A percentile compares a stretch with the other conserved stretches of the same genome.
These are phyloP conservation scores for Baccha elongata DNA, from an alignment of 2,888 invertebrate genomes.

Conservation along the genomic window DNA sequence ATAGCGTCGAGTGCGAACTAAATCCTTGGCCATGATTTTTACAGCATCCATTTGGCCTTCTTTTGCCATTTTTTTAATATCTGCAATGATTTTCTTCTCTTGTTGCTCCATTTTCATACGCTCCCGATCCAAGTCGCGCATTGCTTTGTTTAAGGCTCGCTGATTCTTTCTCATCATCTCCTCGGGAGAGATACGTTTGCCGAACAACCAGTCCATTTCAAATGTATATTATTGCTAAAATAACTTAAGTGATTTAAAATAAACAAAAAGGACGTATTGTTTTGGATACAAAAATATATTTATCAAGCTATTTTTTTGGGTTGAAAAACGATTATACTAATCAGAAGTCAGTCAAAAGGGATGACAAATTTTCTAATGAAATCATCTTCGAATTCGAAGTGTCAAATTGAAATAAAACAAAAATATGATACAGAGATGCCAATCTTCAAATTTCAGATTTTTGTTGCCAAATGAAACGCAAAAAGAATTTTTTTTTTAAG, in stretches of 20 bases:
- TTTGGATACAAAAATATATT: slow-evolving; percentile 22
- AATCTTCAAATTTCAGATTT: too few relatives aligned
- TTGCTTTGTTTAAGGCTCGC: slow-evolving; percentile 97
- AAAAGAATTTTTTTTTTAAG: too few relatives aligned
- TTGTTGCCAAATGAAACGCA: too few relatives aligned
- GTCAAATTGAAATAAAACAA: slow-evolving; percentile 53
- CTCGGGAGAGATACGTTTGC: slow-evolving; percentile 97
- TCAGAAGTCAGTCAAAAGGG: background rate
- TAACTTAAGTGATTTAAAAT: background rate
- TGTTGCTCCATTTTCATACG: slow-evolving; percentile 98
- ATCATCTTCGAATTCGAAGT: slow-evolving; percentile 60
- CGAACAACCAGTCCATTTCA: slow-evolving; percentile 96
- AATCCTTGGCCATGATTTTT: slow-evolving; percentile 99
- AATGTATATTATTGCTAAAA: background rate
- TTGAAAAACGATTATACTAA: slow-evolving; percentile 23
- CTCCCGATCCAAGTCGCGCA: slow-evolving; percentile 98
- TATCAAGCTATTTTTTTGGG: slow-evolving; percentile 19
- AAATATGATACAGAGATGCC: slow-evolving; percentile 26
- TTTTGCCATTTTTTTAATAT: slow-evolving; percentile 99
- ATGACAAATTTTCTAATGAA: slow-evolving; percentile 69
- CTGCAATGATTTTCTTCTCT: slow-evolving; percentile 98
- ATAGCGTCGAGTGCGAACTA: slow-evolving; percentile 97
- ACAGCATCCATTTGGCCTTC: slow-evolving; percentile 99
- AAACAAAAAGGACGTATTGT: background rate
- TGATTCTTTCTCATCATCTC: slow-evolving; percentile 99